Percentiles rank a stretch among this genome's conserved stretches.
Conservation (phyloP, 2,888 invertebrate genomes). For the Drosophila eohydei region DNA sequence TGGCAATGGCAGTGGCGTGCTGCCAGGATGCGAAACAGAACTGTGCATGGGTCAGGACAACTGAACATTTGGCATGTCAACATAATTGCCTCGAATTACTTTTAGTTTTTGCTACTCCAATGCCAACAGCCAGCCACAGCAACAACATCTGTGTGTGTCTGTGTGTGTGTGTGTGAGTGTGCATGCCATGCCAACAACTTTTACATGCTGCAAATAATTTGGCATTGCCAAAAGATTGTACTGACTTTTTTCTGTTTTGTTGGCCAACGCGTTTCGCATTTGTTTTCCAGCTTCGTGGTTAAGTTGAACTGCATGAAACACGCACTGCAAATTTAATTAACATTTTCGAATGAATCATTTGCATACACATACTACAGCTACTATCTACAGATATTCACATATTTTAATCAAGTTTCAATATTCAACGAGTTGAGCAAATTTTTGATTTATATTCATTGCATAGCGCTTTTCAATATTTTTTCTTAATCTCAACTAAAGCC, state of each 20-base stretch:
- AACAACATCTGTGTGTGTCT: conserved; percentile 23
- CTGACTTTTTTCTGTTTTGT: conserved; percentile 53
- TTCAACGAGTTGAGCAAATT: background rate
- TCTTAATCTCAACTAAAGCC: conserved; percentile 4
- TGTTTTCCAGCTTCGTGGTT: conserved; percentile 18
- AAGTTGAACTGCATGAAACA: conserved; percentile 13
- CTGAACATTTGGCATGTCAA: conserved; percentile 76
- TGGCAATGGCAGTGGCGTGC: conserved; percentile 50
- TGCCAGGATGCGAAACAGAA: conserved; percentile 42
- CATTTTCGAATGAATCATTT: conserved; percentile 10
- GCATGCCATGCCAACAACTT: conserved; percentile 28
- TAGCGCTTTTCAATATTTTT: background rate
- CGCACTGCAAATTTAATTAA: conserved; percentile 60
- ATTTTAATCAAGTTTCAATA: background rate
- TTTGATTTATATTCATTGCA: background rate
- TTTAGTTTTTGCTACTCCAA: conserved; percentile 57
- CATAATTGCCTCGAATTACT: conserved; percentile 77
- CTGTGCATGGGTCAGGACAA: conserved; percentile 9
- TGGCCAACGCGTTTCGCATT: conserved; percentile 31
- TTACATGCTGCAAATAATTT: conserved; percentile 58
- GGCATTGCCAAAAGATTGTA: conserved; percentile 53
- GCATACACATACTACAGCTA: background rate
- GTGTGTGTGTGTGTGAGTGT: conserved; percentile 11
- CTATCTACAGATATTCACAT: background rate
- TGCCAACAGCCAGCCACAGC: conserved; percentile 31